These are phyloP conservation scores for Nannospalax galili DNA, from an alignment of 2,113 vertebrate genomes.

Conservation along the genomic window DNA sequence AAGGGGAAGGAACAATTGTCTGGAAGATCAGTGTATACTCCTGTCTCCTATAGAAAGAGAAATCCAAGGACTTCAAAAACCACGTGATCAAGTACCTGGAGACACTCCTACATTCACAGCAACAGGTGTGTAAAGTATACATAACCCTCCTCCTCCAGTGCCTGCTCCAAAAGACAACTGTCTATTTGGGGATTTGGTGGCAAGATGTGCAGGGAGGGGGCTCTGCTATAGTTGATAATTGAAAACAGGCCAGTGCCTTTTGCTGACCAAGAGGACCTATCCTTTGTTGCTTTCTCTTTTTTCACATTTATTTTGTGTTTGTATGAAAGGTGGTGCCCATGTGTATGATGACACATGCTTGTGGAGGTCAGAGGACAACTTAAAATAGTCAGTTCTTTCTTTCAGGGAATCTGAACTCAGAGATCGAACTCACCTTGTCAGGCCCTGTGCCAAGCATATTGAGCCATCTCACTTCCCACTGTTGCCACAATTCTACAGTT, in stretches of 20 bases:
- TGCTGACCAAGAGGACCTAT: not conserved
- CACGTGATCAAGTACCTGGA: constrained; percentile 95
- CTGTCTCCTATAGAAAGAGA: constrained; percentile 92
- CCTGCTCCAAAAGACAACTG: not conserved
- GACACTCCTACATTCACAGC: constrained; percentile 92
- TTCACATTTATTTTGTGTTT: not conserved
- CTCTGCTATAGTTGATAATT: not conserved
- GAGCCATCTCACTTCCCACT: not conserved
- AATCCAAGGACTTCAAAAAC: constrained; percentile 94
- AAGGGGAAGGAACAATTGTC: constrained; percentile 12
- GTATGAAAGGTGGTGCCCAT: too few relatives aligned
- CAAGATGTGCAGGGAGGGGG: not conserved
- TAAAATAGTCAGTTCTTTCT: too few relatives aligned
- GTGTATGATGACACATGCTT: too few relatives aligned
- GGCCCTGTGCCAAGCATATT: not conserved
- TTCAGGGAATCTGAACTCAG: too few relatives aligned
- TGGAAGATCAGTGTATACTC: constrained; percentile 45
- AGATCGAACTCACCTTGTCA: too few relatives aligned
- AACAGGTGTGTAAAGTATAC: constrained; percentile 90
- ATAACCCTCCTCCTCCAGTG: not conserved
- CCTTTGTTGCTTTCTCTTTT: not conserved
- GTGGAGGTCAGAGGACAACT: too few relatives aligned
- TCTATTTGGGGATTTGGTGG: not conserved
- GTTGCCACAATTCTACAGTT: not conserved
- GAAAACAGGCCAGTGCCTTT: constrained; percentile 17